Conservation (phyloP, 1,140 invertebrate genomes). For the Drosophila teissieri region DNA sequence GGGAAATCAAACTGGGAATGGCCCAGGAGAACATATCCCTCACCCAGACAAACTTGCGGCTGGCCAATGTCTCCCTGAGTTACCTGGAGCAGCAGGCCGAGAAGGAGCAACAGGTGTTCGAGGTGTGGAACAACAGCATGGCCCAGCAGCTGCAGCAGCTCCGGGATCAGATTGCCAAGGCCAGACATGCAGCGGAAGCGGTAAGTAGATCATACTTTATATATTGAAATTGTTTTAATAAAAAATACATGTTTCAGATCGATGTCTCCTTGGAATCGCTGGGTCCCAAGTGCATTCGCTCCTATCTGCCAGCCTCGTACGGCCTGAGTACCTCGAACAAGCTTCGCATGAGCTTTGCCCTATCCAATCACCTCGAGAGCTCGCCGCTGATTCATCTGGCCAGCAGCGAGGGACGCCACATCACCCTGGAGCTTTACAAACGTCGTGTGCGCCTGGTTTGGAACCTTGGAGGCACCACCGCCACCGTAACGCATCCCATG, state of each 20-base stretch:
- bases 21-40: constrained; percentile 82
- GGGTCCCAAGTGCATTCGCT: constrained; percentile 89
- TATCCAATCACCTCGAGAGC: constrained; percentile 85
- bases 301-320: constrained; percentile 88
- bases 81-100: constrained; percentile 85
- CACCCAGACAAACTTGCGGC: constrained; percentile 72
- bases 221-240: neutral
- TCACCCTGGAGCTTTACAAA: constrained; percentile 92
- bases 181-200: constrained; percentile 91
- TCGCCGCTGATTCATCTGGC: constrained; percentile 85
- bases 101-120: constrained; percentile 86
- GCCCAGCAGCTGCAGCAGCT: constrained; percentile 88
- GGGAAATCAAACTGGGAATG: constrained; percentile 85
- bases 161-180: constrained; percentile 90
- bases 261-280: constrained; percentile 90
- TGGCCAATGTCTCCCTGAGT: constrained; percentile 85
- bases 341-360: constrained; percentile 89
- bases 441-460: constrained; percentile 90
- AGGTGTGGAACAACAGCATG: constrained; percentile 87
- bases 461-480: constrained; percentile 90
- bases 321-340: constrained; percentile 89
- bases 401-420: constrained; percentile 88
- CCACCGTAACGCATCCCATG: constrained; percentile 88
- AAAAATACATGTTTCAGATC: constrained; percentile 87
- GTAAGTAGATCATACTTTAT: constrained; percentile 85